Base-by-base conservation (phyloP, 2,797 vertebrate genomes). In the Pteronotus mesoamericanus region DNA sequence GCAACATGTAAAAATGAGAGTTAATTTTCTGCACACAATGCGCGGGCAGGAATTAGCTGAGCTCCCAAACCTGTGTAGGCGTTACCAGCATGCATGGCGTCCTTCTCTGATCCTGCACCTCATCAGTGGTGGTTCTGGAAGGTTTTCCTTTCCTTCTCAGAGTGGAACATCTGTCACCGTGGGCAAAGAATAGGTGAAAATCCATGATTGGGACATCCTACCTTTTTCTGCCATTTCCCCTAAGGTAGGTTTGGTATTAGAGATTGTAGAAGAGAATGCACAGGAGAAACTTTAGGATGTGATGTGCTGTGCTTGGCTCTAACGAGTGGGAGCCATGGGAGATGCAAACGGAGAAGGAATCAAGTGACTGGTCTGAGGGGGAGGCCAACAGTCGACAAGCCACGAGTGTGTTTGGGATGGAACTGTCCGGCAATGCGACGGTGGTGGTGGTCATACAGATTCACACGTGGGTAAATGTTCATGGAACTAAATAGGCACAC, bases 191-290 rank as follows among this genome's bases (percentile, higher is more conserved):
- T 3, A 19, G 9, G 3, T n/a, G 22, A 72, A 53, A 77, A 44
- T 57, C 24, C n/a, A 42, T 0, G 8, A 14, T n/a, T 0, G 0
- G 15, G 53, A 57, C 16, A 51, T 14, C 26, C 7, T 72, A 51
- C 9, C 5, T 46, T 7, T 48, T 82, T 42, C 39, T 19, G 34
- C 39, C 8, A 29, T 75, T 42, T 75, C 80, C 44, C 68, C 42
- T 19, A 44, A 89, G 3, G 42, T 61, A n/a, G 8, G 16, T 80
- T 59, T 80, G 64, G 1, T 55, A n/a, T 15, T 86, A 7, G 57
- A 80, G 34, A 61, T 89, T 75, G 2, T 39, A 44, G 21, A 80
- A 51, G 79, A 55, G 12, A 61, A 80, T 4, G 0, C 26, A 12
- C 12, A 39, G 69, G 26, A 85, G 46, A 66, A 19, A 44, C 37